A percentile compares a stretch with the other conserved stretches of the same genome.
phyloP scores from a whole-genome alignment of 2,888 invertebrate genomes.

The Criorhina ranunculi region DNA sequence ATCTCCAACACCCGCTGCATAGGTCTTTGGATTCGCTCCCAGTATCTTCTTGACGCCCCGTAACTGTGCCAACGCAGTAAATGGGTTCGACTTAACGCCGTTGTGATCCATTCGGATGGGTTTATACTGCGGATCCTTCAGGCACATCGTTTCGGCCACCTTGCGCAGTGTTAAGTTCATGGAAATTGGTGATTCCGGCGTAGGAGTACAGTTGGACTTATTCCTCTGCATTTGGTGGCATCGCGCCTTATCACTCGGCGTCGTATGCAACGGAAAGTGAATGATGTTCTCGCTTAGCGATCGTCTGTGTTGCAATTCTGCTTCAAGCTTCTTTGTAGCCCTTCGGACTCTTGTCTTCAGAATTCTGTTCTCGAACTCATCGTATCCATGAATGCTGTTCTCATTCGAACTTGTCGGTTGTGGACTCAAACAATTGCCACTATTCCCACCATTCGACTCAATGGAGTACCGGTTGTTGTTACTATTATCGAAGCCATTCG shows the following conservation, averaged over 20 bases:
- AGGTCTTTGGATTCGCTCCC: conserved; percentile 87
- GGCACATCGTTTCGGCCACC: conserved; percentile 94
- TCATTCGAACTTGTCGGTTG: conserved; percentile 66
- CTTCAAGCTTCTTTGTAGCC: conserved; percentile 83
- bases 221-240: conserved; percentile 87
- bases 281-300: conserved; percentile 90
- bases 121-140: conserved; percentile 92
- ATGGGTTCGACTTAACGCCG: conserved; percentile 88
- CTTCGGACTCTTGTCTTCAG: conserved; percentile 82
- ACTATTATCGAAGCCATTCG: conserved; percentile 71
- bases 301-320: conserved; percentile 87
- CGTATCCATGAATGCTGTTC: conserved; percentile 80
- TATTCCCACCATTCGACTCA: conserved; percentile 54
- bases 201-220: conserved; percentile 81
- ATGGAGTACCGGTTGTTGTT: conserved; percentile 53
- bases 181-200: conserved; percentile 82
- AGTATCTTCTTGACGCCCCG: conserved; percentile 93
- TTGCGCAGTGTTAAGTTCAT: conserved; percentile 87
- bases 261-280: conserved; percentile 86
- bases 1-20: conserved; percentile 85
- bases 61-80: conserved; percentile 90
- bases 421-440: conserved; percentile 54
- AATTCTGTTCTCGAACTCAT: conserved; percentile 81
- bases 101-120: conserved; percentile 85
- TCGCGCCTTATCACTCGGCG: conserved; percentile 90